These are phyloP conservation scores for Solea solea DNA, from an alignment of 2,113 vertebrate species.

Conservation along the genomic window DNA sequence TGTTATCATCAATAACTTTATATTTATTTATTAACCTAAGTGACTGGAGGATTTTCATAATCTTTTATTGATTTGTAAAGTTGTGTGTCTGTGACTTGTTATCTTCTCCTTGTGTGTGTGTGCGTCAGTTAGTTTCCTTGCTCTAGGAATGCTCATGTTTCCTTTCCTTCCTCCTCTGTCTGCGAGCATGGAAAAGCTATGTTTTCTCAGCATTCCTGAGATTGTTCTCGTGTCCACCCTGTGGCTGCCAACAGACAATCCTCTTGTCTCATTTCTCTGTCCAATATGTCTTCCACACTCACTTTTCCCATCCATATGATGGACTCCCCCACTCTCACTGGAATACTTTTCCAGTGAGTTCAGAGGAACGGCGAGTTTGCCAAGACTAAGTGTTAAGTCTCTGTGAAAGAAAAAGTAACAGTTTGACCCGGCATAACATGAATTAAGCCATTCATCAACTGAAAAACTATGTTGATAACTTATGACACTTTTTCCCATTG, in stretches of 20 bases:
- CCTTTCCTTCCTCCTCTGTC: slow-evolving; percentile 59
- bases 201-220: slow-evolving; percentile 79
- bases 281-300: slow-evolving; percentile 46
- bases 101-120: neutral
- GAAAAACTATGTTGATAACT: slow-evolving; percentile 6
- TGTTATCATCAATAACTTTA: neutral
- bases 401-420: slow-evolving; percentile 20
- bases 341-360: slow-evolving; percentile 64
- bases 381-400: slow-evolving; percentile 42
- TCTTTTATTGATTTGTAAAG: slow-evolving; percentile 35
- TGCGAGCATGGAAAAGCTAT: slow-evolving; percentile 46
- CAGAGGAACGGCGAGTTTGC: slow-evolving; percentile 29
- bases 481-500: neutral
- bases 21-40: neutral
- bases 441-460: slow-evolving; percentile 31
- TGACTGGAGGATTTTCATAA: slow-evolving; percentile 1
- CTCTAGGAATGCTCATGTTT: slow-evolving; percentile 35
- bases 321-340: slow-evolving; percentile 37
- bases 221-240: slow-evolving; percentile 74
- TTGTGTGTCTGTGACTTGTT: neutral
- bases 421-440: slow-evolving; percentile 20
- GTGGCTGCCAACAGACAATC: slow-evolving; percentile 67
- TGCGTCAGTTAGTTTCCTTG: slow-evolving; percentile 38
- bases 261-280: slow-evolving; percentile 63
- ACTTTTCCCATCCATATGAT: slow-evolving; percentile 34